Base-by-base conservation (phyloP, 2,113 vertebrate species). In the Petroica traversi region DNA sequence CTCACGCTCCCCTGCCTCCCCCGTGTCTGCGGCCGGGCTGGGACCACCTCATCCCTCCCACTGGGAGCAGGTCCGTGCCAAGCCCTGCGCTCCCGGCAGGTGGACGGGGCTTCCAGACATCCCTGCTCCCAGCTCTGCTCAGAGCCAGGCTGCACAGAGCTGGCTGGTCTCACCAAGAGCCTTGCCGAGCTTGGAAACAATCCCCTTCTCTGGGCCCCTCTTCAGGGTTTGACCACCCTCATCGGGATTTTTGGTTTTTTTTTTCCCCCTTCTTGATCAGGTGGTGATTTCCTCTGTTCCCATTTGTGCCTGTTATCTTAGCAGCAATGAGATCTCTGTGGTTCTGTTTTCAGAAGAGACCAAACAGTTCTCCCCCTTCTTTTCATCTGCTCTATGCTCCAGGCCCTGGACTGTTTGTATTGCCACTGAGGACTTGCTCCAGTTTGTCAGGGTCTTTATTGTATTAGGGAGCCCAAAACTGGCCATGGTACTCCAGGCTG, bases 211-310 rank as follows among this genome's bases (percentile, higher is more conserved):
- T 58, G 51, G 76, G 59, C 41, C 68, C 8, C 77, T 85, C 43
- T 78, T 38, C 69, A 67, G 68, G 26, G 24, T 33, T 90, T 94
- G 87, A 87, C 83, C 89, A 86, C 76, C 86, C 91, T 93, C 80
- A 69, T 4, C 8, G 51, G 49, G 46, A 14, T 4, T 68, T 73
- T 68, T 73, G 33, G 3, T 49, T 72, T 41, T 71, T 51, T 31
- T 4, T 14, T n/a, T n/a, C n/a, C n/a, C 45, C 28, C 12, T 11
- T 61, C 33, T 72, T 0, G 9, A 45, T 80, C 91, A 49, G 68
- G 23, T 84, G 75, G 67, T 62, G 4, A 69, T 95, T 92, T 72
- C 23, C 41, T 54, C 63, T 15, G 25, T 62, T 94, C 38, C 41
- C 23, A 4, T 57, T 89, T 83, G 58, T 46, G 49, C 25, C 38